Conservation (phyloP, 2,113 vertebrate species). For the Tympanuchus pallidicinctus region DNA sequence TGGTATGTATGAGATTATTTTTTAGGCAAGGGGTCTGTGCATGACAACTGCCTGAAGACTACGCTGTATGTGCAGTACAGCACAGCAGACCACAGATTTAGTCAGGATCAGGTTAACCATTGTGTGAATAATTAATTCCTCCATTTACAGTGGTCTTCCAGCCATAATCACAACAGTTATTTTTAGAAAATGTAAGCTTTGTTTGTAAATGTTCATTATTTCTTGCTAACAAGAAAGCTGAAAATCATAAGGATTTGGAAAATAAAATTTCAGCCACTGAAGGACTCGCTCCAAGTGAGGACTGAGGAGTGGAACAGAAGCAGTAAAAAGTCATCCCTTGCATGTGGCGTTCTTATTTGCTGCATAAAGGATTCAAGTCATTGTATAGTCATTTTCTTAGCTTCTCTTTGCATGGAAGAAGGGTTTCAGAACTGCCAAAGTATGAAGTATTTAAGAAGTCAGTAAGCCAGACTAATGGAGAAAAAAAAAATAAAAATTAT, state of each 20-base stretch:
- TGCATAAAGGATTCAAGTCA: slow-evolving; percentile 17
- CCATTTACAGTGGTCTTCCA: neutral
- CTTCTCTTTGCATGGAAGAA: neutral
- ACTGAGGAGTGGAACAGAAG: neutral
- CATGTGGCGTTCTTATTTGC: neutral
- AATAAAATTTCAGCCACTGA: neutral
- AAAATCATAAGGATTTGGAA: neutral
- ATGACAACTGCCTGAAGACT: neutral
- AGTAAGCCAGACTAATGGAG: neutral
- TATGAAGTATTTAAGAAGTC: neutral
- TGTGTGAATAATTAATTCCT: neutral
- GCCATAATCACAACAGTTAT: neutral
- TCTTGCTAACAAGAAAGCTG: neutral
- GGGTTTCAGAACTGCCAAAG: neutral
- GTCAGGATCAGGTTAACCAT: neutral
- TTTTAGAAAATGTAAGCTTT: neutral
- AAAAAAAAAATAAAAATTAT: neutral
- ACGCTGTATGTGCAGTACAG: accelerated
- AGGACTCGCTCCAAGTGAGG: neutral
- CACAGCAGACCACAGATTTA: neutral
- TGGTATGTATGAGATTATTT: neutral
- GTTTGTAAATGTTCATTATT: neutral
- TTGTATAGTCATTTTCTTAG: neutral
- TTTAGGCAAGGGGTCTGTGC: neutral
- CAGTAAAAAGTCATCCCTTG: neutral